phyloP scores from a whole-genome alignment of 1,140 invertebrate genomes.

The Saxidomus purpurata region DNA sequence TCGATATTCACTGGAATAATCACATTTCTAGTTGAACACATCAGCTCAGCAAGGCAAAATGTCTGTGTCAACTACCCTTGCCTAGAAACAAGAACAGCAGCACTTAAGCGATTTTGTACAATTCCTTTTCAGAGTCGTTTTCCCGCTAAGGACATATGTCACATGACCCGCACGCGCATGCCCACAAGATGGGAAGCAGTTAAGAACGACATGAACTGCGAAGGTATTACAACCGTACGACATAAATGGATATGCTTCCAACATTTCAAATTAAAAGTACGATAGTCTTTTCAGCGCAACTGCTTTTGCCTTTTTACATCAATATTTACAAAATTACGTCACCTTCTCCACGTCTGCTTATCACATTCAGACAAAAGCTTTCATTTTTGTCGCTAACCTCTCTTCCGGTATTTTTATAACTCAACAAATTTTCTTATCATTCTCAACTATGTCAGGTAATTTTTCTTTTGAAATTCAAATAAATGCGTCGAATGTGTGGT shows the following conservation, averaged over 20 bases:
- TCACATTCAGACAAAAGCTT: not conserved
- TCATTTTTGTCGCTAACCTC: not conserved
- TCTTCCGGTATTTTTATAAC: not conserved
- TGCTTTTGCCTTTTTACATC: not conserved
- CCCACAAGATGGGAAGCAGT: conserved; percentile 10
- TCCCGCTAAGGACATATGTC: conserved; percentile 28
- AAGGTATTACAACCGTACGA: not conserved
- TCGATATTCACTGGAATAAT: too few relatives aligned
- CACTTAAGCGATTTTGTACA: not conserved
- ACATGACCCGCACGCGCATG: conserved; percentile 37
- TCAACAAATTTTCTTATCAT: not conserved
- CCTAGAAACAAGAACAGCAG: not conserved
- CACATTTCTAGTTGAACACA: too few relatives aligned
- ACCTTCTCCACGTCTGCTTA: not conserved
- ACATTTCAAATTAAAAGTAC: conserved; percentile 12
- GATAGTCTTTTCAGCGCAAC: not conserved
- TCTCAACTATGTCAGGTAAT: conserved; percentile 12
- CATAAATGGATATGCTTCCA: conserved; percentile 11
- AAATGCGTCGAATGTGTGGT: conserved; percentile 58
- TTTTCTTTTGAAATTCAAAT: conserved; percentile 49
- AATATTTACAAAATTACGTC: not conserved
- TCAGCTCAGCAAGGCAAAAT: too few relatives aligned
- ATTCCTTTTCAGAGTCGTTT: not conserved
- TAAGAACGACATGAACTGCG: conserved; percentile 8
- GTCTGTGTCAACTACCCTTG: too few relatives aligned